Percentiles rank a stretch among this genome's conserved stretches.
phyloP scores from a whole-genome alignment of 1,140 invertebrate species.

The Drosophila ogumai region DNA sequence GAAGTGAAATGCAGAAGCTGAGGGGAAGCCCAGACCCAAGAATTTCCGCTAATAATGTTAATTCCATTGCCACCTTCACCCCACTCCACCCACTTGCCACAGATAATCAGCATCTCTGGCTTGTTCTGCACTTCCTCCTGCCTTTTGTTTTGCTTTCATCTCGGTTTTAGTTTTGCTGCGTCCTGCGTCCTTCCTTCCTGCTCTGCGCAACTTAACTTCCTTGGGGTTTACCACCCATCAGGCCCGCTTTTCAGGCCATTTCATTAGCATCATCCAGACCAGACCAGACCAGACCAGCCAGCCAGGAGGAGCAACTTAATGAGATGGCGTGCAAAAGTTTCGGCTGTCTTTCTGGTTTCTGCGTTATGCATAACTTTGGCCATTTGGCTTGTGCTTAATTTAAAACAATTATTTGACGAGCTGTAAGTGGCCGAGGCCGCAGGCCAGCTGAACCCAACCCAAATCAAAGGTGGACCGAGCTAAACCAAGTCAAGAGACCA shows the following conservation, averaged over 20 bases:
- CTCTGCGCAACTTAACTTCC: slow-evolving; percentile 50
- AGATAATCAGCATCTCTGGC: slow-evolving; percentile 68
- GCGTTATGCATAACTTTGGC: slow-evolving; percentile 71
- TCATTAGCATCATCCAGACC: slow-evolving; percentile 58
- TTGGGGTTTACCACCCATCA: slow-evolving; percentile 19
- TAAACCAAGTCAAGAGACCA: slow-evolving; percentile 1
- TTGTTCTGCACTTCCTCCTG: slow-evolving; percentile 25
- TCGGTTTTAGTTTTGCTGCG: slow-evolving; percentile 76
- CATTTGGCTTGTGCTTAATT: slow-evolving; percentile 77
- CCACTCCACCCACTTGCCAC: slow-evolving; percentile 24
- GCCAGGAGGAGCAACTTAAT: slow-evolving; percentile 54
- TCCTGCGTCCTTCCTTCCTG: slow-evolving; percentile 44
- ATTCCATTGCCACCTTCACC: slow-evolving; percentile 72
- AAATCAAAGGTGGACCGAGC: slow-evolving; percentile 2
- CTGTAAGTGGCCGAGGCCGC: slow-evolving; percentile 56
- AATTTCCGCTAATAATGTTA: slow-evolving; percentile 82
- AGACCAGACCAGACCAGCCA: slow-evolving; percentile 19
- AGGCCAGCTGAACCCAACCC: slow-evolving; percentile 44
- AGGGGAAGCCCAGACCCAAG: slow-evolving; percentile 25
- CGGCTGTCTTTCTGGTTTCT: slow-evolving; percentile 53
- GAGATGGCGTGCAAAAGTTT: slow-evolving; percentile 62
- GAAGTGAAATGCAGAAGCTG: slow-evolving; percentile 26
- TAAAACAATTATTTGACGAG: slow-evolving; percentile 79
- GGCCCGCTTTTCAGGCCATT: slow-evolving; percentile 39
- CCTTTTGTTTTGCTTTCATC: slow-evolving; percentile 79